phyloP scores from a whole-genome alignment of 2,113 vertebrate genomes.

The Bos taurus region ARS-UCD2.0 NC_037345.1:48790001-48790500 shows the following conservation, averaged over 20 bases:
- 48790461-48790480: not conserved
- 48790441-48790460: not conserved
- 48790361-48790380: not conserved
- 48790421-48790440: accelerated
- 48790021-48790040: not conserved
- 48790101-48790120: not conserved
- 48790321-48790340: not conserved
- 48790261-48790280: not conserved
- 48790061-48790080: not conserved
- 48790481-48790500: not conserved
- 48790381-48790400: not conserved
- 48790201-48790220: not conserved
- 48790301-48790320: not conserved
- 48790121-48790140: not conserved
- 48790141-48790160: not conserved
- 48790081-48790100: not conserved
- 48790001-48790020: not conserved
- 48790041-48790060: not conserved
- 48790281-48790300: not conserved
- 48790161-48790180: not conserved
- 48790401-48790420: not conserved
- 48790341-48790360: not conserved
- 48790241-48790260: not conserved
- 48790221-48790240: not conserved
- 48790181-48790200: not conserved